Base-by-base conservation (phyloP, 2,797 vertebrate genomes). In the Poeciliopsis turneri region DNA sequence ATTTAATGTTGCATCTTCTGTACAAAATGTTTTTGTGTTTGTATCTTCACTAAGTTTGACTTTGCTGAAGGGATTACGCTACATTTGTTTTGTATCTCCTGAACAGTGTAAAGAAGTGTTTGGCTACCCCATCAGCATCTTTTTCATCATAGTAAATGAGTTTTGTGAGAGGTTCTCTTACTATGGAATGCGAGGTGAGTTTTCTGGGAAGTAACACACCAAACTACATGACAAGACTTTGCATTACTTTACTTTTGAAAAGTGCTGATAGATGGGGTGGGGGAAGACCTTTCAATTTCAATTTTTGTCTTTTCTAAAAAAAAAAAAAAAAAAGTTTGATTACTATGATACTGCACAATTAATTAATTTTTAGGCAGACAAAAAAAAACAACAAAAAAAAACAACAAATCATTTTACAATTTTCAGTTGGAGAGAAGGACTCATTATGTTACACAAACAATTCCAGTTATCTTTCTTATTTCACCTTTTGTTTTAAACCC, bases 91-190 rank as follows among this genome's bases (percentile, higher is more conserved):
- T 89, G 57, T 70, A 72, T 53, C 23, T 73, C 46, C 49, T 41
- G 41, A 49, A 81, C 81, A 96, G 95, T 86, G 83, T 55, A 84
- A 80, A 76, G 80, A 74, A 74, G 89, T 95, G 61, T 94, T 87
- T 64, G 97, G 97, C 3, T 99, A 97, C 81, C 98, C 98, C 0
- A 2, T 98, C 89, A 98, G 97, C 91, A 97, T 99, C 87, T 98
- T 98, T 94, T 98, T 99, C 93, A 99, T 99, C 0, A 88, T 98
- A 81, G 80, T 97, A 84, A 99, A 98, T 89, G 97, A 99, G 90
- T 99, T 99, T 95, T 99, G 97, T 0, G 98, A 99, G 92, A 92
- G 98, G 25, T 99, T 99, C 90, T 99, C 98, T 92, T 99, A 98
- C 95, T 98, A 98, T 98, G 98, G 97, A 89, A 99, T 98, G 97